phyloP scores from a whole-genome alignment of 2,113 vertebrate species.

The Nipponia nippon region DNA sequence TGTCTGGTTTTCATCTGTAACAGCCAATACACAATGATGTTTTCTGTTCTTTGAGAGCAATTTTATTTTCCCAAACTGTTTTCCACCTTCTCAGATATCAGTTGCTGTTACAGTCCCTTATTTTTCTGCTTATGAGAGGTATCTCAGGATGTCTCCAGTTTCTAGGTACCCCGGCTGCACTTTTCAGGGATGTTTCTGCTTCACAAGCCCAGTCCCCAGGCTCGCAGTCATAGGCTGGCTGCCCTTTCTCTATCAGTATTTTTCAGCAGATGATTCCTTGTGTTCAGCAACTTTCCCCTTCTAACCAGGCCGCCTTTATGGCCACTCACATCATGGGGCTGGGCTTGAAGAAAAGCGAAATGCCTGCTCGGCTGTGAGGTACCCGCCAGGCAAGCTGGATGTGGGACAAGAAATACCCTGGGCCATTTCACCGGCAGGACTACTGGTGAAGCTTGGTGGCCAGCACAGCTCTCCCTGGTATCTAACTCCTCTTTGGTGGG shows the following conservation, averaged over 20 bases:
- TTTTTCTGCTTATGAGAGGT: not conserved
- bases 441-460: not conserved
- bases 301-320: not conserved
- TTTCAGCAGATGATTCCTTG: not conserved
- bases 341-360: not conserved
- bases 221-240: not conserved
- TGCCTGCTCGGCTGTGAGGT: not conserved
- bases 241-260: not conserved
- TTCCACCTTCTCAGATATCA: not conserved
- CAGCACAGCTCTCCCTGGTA: not conserved
- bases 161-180: not conserved
- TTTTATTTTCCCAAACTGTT: not conserved
- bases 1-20: not conserved
- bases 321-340: not conserved
- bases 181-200: not conserved
- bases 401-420: not conserved
- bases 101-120: not conserved
- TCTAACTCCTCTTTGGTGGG: not conserved
- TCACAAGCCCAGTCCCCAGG: not conserved
- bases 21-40: not conserved
- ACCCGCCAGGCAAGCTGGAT: not conserved
- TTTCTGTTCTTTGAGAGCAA: not conserved
- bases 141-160: not conserved
- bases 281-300: not conserved
- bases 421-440: not conserved